phyloP scores from a whole-genome alignment of 2,113 vertebrate species.

The Perca schrenkii region DNA sequence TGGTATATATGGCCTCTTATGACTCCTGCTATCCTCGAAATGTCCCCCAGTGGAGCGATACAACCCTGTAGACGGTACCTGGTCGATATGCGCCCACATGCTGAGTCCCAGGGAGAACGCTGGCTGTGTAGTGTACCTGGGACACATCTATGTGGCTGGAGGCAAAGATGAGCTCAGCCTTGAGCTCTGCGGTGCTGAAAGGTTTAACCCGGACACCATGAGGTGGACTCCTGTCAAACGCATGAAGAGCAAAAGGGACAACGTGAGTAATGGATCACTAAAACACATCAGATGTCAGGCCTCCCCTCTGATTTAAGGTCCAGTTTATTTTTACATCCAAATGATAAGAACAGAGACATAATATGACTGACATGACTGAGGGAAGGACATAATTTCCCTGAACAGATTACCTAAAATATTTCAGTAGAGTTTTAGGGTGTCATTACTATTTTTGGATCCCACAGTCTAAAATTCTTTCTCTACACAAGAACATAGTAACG shows the following conservation, averaged over 20 bases:
- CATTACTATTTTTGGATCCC: neutral
- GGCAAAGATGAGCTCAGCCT: slow-evolving; percentile 77
- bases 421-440: neutral
- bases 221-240: slow-evolving; percentile 73
- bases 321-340: neutral
- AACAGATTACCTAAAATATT: neutral
- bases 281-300: neutral
- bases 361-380: neutral
- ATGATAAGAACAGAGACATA: neutral
- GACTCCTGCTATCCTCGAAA: slow-evolving; percentile 39
- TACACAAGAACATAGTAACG: neutral
- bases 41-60: slow-evolving; percentile 78
- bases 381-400: neutral
- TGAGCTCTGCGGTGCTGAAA: slow-evolving; percentile 74
- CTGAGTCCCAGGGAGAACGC: slow-evolving; percentile 74
- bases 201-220: slow-evolving; percentile 66
- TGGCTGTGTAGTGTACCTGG: slow-evolving; percentile 72
- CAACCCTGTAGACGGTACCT: slow-evolving; percentile 72
- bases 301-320: neutral
- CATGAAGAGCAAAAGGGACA: slow-evolving; percentile 76
- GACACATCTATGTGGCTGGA: slow-evolving; percentile 74
- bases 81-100: slow-evolving; percentile 72
- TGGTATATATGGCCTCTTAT: slow-evolving; percentile 23
- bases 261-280: slow-evolving; percentile 54
- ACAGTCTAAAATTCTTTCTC: neutral